These are phyloP conservation scores for Cecidostiba fungosa DNA, from an alignment of 2,888 invertebrate species.

Conservation along the genomic window DNA sequence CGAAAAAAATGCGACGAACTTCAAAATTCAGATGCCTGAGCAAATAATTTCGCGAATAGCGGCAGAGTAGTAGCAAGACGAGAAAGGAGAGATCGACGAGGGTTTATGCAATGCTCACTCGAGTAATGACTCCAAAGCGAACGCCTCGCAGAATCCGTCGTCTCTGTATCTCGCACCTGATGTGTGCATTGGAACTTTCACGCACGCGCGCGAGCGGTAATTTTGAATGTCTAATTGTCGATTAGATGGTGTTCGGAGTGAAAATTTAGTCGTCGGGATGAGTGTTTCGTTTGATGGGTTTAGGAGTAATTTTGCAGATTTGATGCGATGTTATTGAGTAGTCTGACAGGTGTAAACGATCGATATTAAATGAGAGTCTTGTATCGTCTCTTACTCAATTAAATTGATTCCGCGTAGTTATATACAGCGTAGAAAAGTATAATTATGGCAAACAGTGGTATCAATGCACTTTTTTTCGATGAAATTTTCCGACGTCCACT, in stretches of 20 bases:
- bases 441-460: constrained; percentile 17
- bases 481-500: neutral
- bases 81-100: constrained; percentile 73
- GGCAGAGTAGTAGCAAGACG: constrained; percentile 53
- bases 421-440: neutral
- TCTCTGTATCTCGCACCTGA: constrained; percentile 9
- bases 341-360: neutral
- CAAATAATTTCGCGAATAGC: constrained; percentile 56
- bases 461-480: neutral
- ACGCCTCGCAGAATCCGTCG: constrained; percentile 64
- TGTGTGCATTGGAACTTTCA: constrained; percentile 45
- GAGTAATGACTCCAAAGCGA: constrained; percentile 63
- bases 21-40: neutral
- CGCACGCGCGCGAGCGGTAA: neutral
- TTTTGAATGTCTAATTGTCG: neutral
- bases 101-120: constrained; percentile 69
- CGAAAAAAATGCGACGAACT: neutral
- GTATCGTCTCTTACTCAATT: neutral
- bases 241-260: neutral
- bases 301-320: neutral
- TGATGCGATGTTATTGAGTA: neutral
- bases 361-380: neutral
- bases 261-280: neutral
- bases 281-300: neutral
- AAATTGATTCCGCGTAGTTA: neutral